Conservation (phyloP, 2,113 vertebrate genomes). For the Vidua chalybeata region DNA sequence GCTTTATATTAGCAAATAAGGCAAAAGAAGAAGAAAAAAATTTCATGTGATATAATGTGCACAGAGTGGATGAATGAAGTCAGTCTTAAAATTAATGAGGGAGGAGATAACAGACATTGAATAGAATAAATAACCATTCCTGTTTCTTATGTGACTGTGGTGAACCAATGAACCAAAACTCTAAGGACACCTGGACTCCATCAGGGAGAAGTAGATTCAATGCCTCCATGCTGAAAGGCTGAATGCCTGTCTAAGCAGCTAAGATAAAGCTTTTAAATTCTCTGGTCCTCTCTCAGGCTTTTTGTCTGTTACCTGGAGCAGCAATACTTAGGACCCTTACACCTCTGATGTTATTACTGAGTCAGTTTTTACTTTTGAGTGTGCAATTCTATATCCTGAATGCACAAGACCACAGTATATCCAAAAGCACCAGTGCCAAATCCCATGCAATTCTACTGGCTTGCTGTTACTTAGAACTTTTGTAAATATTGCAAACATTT, state of each 20-base stretch:
- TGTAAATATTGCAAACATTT: neutral
- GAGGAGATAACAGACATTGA: neutral
- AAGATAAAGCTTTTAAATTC: neutral
- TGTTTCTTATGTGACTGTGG: neutral
- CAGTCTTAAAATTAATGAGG: neutral
- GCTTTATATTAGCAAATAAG: neutral
- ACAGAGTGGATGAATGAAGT: neutral
- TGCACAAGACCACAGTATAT: neutral
- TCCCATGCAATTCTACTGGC: neutral
- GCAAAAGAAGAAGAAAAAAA: neutral
- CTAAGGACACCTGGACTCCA: neutral
- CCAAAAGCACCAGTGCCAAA: neutral
- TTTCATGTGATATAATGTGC: neutral
- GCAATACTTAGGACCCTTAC: neutral
- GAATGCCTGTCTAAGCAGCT: accelerated
- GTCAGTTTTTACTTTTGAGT: neutral
- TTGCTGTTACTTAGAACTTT: neutral
- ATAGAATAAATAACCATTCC: neutral
- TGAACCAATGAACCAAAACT: neutral
- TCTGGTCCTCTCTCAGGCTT: neutral
- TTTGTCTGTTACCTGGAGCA: neutral
- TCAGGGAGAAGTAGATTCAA: neutral
- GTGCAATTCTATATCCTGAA: neutral
- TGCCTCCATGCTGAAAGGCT: neutral
- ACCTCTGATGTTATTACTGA: neutral